These are phyloP conservation scores for Microctenopoma stevenorrisi DNA, from an alignment of 2,797 vertebrate species.

Conservation along the genomic window DNA sequence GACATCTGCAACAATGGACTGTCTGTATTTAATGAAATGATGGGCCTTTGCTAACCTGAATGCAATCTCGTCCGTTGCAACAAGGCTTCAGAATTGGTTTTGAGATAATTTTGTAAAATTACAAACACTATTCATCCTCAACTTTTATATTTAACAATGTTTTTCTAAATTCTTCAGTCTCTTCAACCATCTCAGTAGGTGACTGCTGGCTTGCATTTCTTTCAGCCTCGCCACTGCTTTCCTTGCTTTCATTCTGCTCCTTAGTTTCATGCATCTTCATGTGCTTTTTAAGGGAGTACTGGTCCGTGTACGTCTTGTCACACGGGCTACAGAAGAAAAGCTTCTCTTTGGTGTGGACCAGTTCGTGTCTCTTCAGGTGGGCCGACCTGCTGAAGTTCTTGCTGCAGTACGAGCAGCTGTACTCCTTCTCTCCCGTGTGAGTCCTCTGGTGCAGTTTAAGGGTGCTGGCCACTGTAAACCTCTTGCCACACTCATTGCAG, in stretches of 20 bases:
- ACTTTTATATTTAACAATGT: slow-evolving; percentile 1
- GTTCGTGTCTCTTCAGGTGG: slow-evolving; percentile 83
- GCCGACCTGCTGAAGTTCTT: slow-evolving; percentile 82
- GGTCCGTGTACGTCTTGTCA: slow-evolving; percentile 76
- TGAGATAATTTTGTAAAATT: slow-evolving; percentile 6
- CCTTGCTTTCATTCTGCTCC: slow-evolving; percentile 42
- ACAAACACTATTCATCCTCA: slow-evolving; percentile 8
- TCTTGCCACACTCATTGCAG: slow-evolving; percentile 79
- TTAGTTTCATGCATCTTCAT: slow-evolving; percentile 69
- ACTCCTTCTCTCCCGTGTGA: slow-evolving; percentile 83
- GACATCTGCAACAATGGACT: not conserved
- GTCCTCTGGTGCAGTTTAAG: slow-evolving; percentile 84
- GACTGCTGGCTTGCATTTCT: not conserved
- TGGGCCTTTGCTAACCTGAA: not conserved
- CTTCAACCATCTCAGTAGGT: slow-evolving; percentile 25
- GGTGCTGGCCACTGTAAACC: slow-evolving; percentile 84
- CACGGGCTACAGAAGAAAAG: slow-evolving; percentile 71
- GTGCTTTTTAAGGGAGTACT: slow-evolving; percentile 77
- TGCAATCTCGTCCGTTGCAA: not conserved
- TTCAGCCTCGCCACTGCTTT: slow-evolving; percentile 21
- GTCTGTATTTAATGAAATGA: not conserved
- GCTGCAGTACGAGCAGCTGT: slow-evolving; percentile 78
- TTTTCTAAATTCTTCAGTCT: slow-evolving; percentile 15
- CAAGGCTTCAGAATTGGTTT: not conserved
- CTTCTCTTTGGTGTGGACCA: slow-evolving; percentile 82